phyloP scores from a whole-genome alignment of 2,113 vertebrate species.

The Smithornis capensis region DNA sequence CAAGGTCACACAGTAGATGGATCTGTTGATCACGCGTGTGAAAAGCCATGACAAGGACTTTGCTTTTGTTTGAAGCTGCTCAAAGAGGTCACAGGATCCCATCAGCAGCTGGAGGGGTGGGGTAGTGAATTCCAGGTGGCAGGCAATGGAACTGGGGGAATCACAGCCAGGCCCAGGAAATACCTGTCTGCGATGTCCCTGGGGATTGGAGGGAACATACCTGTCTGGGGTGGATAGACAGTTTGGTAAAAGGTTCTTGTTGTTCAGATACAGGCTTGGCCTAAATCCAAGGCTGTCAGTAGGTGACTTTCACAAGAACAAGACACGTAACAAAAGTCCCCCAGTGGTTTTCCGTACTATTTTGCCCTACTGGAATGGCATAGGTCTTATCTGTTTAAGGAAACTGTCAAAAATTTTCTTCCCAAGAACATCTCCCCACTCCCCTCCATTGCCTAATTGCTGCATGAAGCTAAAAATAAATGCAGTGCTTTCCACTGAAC shows the following conservation, averaged over 20 bases:
- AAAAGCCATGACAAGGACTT: not conserved
- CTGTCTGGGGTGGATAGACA: not conserved
- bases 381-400: slow-evolving; percentile 14
- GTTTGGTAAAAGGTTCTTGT: not conserved
- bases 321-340: not conserved
- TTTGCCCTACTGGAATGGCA: not conserved
- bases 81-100: not conserved
- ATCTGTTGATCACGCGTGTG: not conserved
- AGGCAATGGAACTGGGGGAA: not conserved
- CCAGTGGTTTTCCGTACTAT: not conserved
- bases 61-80: not conserved
- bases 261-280: slow-evolving; percentile 8
- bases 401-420: slow-evolving; percentile 3
- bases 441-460: not conserved
- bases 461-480: not conserved
- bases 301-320: not conserved
- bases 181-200: not conserved
- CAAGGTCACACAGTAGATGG: not conserved
- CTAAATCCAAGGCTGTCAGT: slow-evolving; percentile 13
- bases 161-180: slow-evolving; percentile 29
- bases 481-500: not conserved
- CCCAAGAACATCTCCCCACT: not conserved
- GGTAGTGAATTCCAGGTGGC: not conserved
- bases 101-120: not conserved
- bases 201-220: not conserved